Conservation (phyloP, 2,888 invertebrate species). For the Scaptomyza parva region DNA sequence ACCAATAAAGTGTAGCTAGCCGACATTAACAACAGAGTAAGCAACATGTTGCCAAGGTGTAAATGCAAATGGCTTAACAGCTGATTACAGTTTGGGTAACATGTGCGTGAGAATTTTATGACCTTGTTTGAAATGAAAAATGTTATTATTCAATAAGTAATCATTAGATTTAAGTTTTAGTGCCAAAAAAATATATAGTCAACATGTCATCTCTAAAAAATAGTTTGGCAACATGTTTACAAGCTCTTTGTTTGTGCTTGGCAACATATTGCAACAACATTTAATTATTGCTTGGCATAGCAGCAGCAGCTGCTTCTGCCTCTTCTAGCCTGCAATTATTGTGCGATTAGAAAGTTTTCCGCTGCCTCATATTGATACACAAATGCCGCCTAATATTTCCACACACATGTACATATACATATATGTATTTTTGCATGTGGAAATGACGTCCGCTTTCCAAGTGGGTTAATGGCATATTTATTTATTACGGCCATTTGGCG, state of each 20-base stretch:
- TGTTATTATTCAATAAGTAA: too few relatives aligned
- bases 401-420: slow-evolving; percentile 2
- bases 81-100: slow-evolving; percentile 15
- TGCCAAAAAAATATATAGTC: too few relatives aligned
- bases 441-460: slow-evolving; percentile 46
- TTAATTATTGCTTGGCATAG: slow-evolving; percentile 56
- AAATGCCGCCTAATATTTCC: slow-evolving; percentile 59
- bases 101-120: slow-evolving; percentile 9
- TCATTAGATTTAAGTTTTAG: not conserved
- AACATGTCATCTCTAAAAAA: slow-evolving; percentile 6
- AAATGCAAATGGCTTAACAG: slow-evolving; percentile 37
- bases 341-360: slow-evolving; percentile 81
- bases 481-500: slow-evolving; percentile 68
- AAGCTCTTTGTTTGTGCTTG: not conserved
- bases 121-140: slow-evolving; percentile 5
- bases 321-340: slow-evolving; percentile 67
- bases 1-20: slow-evolving; percentile 52
- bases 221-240: slow-evolving; percentile 33
- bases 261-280: slow-evolving; percentile 49
- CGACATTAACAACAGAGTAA: slow-evolving; percentile 26
- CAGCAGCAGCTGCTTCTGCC: slow-evolving; percentile 34
- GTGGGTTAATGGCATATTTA: slow-evolving; percentile 73
- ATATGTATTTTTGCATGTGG: slow-evolving; percentile 50
- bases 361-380: slow-evolving; percentile 62
- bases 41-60: slow-evolving; percentile 60